Evolutionary conservation across 2,888 invertebrate genomes (phyloP).

Genomic region (Trachelus troglodyta): DNA sequence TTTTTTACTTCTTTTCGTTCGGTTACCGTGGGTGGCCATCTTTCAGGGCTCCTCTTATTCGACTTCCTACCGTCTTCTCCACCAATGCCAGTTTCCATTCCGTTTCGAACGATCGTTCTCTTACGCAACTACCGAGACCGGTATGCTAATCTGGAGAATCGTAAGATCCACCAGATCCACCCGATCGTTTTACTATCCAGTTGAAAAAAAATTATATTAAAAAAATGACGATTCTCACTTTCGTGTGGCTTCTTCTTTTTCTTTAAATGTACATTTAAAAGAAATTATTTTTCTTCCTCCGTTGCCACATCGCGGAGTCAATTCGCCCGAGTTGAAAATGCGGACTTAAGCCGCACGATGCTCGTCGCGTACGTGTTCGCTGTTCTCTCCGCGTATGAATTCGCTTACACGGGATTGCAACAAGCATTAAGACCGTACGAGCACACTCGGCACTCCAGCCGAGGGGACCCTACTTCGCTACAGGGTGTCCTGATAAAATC

Average conservation of each 20-base stretch:
- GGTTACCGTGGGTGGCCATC: not conserved
- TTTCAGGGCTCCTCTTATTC: not conserved
- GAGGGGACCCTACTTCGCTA: conserved; percentile 25
- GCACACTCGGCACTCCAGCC: conserved; percentile 21
- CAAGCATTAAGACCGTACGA: conserved; percentile 29
- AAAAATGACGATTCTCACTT: not conserved
- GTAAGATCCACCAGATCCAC: not conserved
- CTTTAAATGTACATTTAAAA: not conserved
- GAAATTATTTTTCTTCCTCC: not conserved
- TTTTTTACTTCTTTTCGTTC: not conserved
- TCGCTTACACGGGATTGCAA: conserved; percentile 32
- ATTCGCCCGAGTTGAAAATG: not conserved
- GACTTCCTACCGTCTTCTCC: conserved; percentile 13
- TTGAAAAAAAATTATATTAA: not conserved
- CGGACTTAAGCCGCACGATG: not conserved
- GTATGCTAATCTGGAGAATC: not conserved
- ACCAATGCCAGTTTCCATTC: not conserved
- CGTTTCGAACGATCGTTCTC: not conserved
- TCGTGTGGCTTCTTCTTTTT: not conserved
- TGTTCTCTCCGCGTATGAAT: conserved; percentile 19
- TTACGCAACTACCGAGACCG: not conserved
- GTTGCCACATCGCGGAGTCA: conserved; percentile 16
- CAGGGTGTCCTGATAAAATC: conserved; percentile 22
- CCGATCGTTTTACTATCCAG: not conserved
- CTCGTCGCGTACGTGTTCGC: not conserved